A percentile compares a stretch with the other conserved stretches of the same genome.
phyloP scores from a whole-genome alignment of 37 sponge, comb jelly and placozoan species.

The Aphrocallistes beatrix region DNA sequence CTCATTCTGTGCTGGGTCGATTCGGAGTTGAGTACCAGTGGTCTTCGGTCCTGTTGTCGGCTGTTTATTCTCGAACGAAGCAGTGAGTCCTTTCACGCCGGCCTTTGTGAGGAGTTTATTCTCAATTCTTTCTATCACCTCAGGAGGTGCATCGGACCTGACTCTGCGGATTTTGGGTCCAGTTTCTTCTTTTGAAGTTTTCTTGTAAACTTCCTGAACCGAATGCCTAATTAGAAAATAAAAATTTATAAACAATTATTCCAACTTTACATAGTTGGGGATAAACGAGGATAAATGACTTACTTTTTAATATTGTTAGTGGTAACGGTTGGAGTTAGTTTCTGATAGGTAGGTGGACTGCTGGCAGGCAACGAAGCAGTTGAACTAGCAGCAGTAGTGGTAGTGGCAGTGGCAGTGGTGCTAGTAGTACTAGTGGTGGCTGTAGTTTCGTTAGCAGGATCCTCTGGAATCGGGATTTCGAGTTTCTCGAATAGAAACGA shows the following conservation, averaged over 20 bases:
- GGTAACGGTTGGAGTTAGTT: no score
- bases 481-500: not conserved
- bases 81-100: not conserved
- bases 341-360: no score
- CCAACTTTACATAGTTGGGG: no score
- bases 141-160: not conserved
- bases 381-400: not conserved
- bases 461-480: not conserved
- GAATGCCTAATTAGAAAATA: no score
- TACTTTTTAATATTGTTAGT: no score
- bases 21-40: not conserved
- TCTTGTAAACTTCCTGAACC: no score
- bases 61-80: not conserved
- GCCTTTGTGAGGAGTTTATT: not conserved
- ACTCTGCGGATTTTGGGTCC: not conserved
- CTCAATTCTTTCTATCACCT: not conserved
- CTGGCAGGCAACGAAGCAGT: no score
- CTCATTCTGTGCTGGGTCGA: not conserved
- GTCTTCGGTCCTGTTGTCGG: not conserved
- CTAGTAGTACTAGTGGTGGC: not conserved
- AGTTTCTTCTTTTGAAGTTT: no score
- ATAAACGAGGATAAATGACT: no score
- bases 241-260: no score
- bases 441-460: not conserved
- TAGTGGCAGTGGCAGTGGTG: not conserved